Evolutionary conservation across 2,113 vertebrate species (phyloP).

Genomic region (Psophia crepitans): DNA sequence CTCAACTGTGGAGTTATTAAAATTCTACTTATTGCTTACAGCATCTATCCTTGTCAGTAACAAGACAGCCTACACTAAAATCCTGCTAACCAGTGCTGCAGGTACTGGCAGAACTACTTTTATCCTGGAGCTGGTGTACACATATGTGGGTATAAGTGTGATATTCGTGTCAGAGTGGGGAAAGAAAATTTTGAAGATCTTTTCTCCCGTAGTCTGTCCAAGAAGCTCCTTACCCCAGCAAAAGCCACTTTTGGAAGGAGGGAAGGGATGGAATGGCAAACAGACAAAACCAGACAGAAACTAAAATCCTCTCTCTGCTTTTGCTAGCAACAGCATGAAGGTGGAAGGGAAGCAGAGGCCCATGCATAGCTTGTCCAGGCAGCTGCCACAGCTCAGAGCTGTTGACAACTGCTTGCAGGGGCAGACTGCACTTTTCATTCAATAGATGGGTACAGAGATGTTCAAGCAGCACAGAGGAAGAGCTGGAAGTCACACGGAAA

Average conservation of each 20-base stretch:
- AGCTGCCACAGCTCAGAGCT: not conserved
- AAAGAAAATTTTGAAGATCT: not conserved
- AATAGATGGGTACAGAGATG: not conserved
- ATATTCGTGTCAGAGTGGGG: not conserved
- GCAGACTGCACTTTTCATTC: not conserved
- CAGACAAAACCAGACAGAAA: not conserved
- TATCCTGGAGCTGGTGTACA: not conserved
- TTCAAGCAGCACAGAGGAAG: not conserved
- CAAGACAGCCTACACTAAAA: not conserved
- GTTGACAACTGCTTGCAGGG: not conserved
- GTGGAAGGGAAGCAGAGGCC: not conserved
- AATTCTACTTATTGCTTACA: not conserved
- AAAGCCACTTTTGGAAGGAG: not conserved
- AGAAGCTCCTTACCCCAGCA: not conserved
- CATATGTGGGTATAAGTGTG: accelerated
- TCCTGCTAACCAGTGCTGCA: not conserved
- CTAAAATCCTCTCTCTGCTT: not conserved
- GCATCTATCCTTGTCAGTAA: not conserved
- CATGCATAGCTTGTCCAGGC: too few species aligned
- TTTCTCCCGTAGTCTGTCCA: not conserved
- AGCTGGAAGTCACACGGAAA: not conserved
- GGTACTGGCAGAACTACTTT: not conserved
- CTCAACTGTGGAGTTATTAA: not conserved
- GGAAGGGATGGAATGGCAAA: not conserved
- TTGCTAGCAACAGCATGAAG: not conserved